Percentiles rank a stretch among this genome's conserved stretches.
These are phyloP conservation scores for Lochmaea capreae DNA, from an alignment of 2,888 invertebrate species.

Conservation along the genomic window DNA sequence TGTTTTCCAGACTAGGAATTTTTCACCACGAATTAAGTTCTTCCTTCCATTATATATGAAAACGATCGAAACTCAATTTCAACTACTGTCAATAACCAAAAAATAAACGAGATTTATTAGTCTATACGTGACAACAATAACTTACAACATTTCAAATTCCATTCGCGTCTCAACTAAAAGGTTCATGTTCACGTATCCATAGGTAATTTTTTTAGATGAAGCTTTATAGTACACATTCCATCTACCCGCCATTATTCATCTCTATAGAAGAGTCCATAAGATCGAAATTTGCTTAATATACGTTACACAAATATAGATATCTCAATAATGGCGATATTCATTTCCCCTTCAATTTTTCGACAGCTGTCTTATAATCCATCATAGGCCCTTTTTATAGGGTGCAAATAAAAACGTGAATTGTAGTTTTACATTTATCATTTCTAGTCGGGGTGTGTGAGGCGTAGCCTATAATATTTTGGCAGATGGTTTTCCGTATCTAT, in stretches of 20 bases:
- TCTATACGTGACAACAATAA: background rate
- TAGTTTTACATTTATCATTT: conserved; percentile 41
- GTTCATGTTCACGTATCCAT: conserved; percentile 15
- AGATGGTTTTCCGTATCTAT: conserved; percentile 25
- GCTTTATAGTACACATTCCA: background rate
- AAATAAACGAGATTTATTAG: background rate
- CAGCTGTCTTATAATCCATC: conserved; percentile 54
- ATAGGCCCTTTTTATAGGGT: conserved; percentile 47
- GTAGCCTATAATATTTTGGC: conserved; percentile 24
- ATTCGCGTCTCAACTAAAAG: background rate
- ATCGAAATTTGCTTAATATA: conserved; percentile 27
- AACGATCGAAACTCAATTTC: background rate
- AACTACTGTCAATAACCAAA: background rate
- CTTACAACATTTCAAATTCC: conserved; percentile 2
- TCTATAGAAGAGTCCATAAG: conserved; percentile 18
- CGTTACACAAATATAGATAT: conserved; percentile 50
- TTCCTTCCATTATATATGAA: too few relatives aligned
- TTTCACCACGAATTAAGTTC: too few relatives aligned
- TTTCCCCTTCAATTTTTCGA: conserved; percentile 49
- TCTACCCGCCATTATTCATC: conserved; percentile 15
- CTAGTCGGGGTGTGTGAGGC: conserved; percentile 16
- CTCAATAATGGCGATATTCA: conserved; percentile 52
- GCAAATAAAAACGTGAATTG: conserved; percentile 42
- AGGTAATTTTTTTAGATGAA: conserved; percentile 16
- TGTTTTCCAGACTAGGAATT: too few relatives aligned